A percentile compares a stretch with the other conserved stretches of the same genome.
Evolutionary conservation across 2,888 invertebrate genomes (phyloP).

Genomic region (Lepidonotus clava): DNA sequence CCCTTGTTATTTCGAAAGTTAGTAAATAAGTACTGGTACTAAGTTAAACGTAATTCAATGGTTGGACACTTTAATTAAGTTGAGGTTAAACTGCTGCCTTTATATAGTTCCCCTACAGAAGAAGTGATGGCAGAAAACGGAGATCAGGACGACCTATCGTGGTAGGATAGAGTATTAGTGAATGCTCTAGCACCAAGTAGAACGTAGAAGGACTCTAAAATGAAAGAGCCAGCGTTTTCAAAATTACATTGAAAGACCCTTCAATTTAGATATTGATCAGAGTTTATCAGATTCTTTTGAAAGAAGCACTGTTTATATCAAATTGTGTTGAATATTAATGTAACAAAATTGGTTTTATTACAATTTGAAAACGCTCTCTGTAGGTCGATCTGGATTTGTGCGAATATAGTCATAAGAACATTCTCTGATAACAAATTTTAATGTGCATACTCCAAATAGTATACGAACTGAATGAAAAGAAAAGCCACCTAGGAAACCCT

Average conservation of each 20-base stretch:
- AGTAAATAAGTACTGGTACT: no score
- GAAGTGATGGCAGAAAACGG: conserved; percentile 26
- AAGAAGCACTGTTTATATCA: no score
- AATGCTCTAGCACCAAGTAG: conserved; percentile 32
- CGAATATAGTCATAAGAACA: not conserved
- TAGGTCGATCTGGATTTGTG: not conserved
- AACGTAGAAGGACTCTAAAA: not conserved
- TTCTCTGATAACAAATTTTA: not conserved
- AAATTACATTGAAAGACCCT: not conserved
- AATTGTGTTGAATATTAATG: not conserved
- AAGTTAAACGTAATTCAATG: no score
- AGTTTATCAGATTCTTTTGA: no score
- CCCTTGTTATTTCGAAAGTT: no score
- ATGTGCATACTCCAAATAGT: no score
- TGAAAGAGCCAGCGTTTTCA: not conserved
- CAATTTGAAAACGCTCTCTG: not conserved
- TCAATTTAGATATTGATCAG: not conserved
- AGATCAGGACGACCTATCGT: conserved; percentile 32
- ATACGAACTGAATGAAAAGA: no score
- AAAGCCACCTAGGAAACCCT: no score
- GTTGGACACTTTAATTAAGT: no score
- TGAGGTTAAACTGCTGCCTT: not conserved
- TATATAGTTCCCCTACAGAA: conserved; percentile 13
- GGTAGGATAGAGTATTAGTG: conserved; percentile 39
- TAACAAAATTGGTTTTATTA: not conserved